A percentile compares a stretch with the other conserved stretches of the same genome.
These are phyloP conservation scores for Chrysemys picta DNA, from an alignment of 2,113 vertebrate genomes.

Conservation along the genomic window DNA sequence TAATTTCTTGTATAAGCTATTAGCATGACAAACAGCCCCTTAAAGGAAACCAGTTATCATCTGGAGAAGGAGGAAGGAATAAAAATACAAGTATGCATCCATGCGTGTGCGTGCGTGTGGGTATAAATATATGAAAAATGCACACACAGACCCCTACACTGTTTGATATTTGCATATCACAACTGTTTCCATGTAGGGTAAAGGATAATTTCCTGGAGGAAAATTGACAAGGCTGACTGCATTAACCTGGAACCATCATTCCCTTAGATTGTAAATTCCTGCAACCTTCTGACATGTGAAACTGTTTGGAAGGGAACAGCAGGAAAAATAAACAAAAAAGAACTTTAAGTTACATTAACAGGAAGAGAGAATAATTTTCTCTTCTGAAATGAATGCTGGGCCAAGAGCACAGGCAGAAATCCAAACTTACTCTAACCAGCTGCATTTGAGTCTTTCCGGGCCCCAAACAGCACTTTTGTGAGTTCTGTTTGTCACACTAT, in stretches of 20 bases:
- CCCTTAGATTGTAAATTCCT: constrained; percentile 53
- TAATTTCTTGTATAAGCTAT: not conserved
- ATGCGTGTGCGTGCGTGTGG: not conserved
- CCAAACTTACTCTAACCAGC: not conserved
- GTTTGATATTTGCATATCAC: constrained; percentile 33
- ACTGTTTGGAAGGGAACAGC: not conserved
- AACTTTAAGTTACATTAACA: not conserved
- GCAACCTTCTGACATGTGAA: not conserved
- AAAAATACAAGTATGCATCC: constrained; percentile 25
- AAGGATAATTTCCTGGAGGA: constrained; percentile 50
- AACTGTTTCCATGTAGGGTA: constrained; percentile 22
- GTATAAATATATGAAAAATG: not conserved
- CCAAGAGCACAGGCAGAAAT: not conserved
- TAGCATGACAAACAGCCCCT: constrained; percentile 3
- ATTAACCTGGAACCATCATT: constrained; percentile 62
- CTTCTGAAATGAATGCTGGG: not conserved
- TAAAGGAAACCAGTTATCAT: not conserved
- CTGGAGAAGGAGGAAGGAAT: not conserved
- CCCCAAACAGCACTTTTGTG: not conserved
- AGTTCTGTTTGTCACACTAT: not conserved
- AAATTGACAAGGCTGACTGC: constrained; percentile 33
- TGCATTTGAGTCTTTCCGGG: not conserved
- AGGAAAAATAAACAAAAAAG: not conserved
- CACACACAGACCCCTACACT: not conserved
- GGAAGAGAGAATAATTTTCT: not conserved